Conservation (phyloP, 2,113 vertebrate species). For the Helogale parvula region DNA sequence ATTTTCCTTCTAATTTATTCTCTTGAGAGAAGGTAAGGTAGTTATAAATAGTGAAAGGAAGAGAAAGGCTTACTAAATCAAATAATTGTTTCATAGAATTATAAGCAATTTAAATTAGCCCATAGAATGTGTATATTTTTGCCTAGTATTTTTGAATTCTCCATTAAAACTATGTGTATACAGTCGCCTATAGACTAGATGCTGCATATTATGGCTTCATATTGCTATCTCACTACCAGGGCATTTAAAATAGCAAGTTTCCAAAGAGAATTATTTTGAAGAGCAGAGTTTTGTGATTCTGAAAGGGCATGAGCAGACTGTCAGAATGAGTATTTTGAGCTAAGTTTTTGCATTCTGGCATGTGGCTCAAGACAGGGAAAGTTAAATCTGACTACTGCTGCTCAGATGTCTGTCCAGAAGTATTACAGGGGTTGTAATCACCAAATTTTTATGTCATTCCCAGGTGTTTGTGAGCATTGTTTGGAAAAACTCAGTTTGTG, state of each 20-base stretch:
- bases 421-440: neutral
- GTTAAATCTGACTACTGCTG: neutral
- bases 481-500: neutral
- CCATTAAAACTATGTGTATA: neutral
- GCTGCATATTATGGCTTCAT: neutral
- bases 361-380: neutral
- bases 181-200: neutral
- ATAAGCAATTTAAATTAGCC: slow-evolving; percentile 1
- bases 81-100: slow-evolving; percentile 47
- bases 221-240: neutral
- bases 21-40: neutral
- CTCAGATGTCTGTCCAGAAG: neutral
- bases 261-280: neutral
- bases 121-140: slow-evolving; percentile 2
- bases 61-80: slow-evolving; percentile 9
- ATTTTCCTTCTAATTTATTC: slow-evolving; percentile 24
- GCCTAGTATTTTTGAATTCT: neutral
- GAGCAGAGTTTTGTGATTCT: neutral
- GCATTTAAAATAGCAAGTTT: neutral
- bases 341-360: neutral
- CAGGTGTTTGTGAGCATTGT: neutral
- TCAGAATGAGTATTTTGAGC: neutral
- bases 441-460: neutral
- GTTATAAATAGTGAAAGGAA: neutral
- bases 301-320: neutral